Conservation (phyloP, 1,140 invertebrate species). For the Atta texana region DNA sequence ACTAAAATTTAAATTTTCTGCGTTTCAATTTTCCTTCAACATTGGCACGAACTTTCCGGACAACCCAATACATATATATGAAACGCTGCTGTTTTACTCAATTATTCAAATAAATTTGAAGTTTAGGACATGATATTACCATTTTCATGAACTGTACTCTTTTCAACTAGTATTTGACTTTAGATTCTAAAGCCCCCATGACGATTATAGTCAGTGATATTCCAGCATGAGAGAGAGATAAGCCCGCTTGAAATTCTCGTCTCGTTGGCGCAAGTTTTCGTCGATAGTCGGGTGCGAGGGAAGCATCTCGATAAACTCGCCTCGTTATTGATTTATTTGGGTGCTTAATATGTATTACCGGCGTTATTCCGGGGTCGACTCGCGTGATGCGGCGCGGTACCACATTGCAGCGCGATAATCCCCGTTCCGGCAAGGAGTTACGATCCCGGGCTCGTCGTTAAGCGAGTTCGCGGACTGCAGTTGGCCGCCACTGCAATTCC, state of each 20-base stretch:
- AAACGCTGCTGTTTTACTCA: neutral
- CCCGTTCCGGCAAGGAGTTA: conserved; percentile 54
- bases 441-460: conserved; percentile 54
- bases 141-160: neutral
- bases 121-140: neutral
- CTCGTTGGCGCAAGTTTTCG: conserved; percentile 57
- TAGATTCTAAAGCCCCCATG: neutral
- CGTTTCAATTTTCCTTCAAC: too few relatives aligned
- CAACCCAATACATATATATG: neutral
- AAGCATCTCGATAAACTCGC: conserved; percentile 65
- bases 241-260: conserved; percentile 42
- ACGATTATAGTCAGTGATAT: conserved; percentile 40
- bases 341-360: conserved; percentile 62
- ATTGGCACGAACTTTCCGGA: too few relatives aligned
- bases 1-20: too few relatives aligned
- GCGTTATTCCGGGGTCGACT: conserved; percentile 55
- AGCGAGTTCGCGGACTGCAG: conserved; percentile 66
- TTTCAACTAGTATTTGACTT: neutral
- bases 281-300: conserved; percentile 56
- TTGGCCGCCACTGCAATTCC: conserved; percentile 62
- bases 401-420: conserved; percentile 37
- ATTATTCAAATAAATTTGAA: neutral
- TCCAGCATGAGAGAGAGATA: conserved; percentile 10
- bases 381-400: conserved; percentile 50
- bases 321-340: conserved; percentile 61